phyloP scores from a whole-genome alignment of 2,797 vertebrate genomes.

The Pseudochromis fuscus region DNA sequence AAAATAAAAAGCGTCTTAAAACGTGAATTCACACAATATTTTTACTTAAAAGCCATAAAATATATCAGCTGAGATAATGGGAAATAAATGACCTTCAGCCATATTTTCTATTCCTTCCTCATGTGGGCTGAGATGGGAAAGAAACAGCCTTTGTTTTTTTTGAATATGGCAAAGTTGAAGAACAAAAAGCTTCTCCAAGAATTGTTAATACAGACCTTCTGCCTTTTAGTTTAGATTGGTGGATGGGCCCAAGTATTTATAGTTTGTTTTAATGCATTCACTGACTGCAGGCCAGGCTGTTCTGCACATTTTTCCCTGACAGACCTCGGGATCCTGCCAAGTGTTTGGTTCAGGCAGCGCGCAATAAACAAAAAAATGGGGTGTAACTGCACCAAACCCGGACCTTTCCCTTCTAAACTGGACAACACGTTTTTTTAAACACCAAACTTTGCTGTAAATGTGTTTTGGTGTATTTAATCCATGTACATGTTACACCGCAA shows the following conservation, averaged over 20 bases:
- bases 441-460: neutral
- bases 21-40: neutral
- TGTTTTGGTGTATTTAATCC: neutral
- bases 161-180: conserved; percentile 22
- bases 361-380: conserved; percentile 43
- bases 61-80: neutral
- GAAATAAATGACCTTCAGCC: neutral
- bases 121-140: neutral
- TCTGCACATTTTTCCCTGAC: conserved; percentile 72
- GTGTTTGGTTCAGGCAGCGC: conserved; percentile 50
- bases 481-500: neutral
- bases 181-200: conserved; percentile 31
- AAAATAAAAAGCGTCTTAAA: conserved; percentile 17
- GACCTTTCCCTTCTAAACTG: neutral
- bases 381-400: conserved; percentile 40
- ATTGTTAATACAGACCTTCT: conserved; percentile 42
- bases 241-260: conserved; percentile 60
- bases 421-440: neutral
- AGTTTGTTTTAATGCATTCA: conserved; percentile 67
- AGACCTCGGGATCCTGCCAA: conserved; percentile 65
- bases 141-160: conserved; percentile 2
- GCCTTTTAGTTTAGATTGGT: conserved; percentile 52
- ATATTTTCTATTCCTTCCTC: neutral
- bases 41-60: conserved; percentile 3
- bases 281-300: conserved; percentile 69